phyloP scores from a whole-genome alignment of 2,113 vertebrate species.

The Oceanodroma tethys region DNA sequence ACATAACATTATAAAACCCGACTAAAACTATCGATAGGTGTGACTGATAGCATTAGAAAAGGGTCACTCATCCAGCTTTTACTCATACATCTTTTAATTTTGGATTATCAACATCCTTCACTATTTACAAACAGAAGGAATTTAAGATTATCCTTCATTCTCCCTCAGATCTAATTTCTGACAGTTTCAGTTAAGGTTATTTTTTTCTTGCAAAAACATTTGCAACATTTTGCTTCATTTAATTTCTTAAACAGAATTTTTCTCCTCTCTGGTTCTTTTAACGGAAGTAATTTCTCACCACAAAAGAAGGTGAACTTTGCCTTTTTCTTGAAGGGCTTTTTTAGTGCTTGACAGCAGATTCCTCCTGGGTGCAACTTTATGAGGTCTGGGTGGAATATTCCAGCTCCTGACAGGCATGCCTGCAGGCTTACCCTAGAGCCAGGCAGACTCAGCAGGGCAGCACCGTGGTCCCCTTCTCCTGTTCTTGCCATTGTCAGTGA shows the following conservation, averaged over 20 bases:
- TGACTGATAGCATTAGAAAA: neutral
- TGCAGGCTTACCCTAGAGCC: neutral
- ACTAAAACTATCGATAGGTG: neutral
- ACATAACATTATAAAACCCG: neutral
- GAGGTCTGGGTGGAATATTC: neutral
- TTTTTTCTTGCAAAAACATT: neutral
- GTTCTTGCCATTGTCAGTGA: neutral
- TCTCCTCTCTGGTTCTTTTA: neutral
- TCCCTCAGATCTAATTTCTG: neutral
- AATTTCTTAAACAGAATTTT: neutral
- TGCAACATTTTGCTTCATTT: neutral
- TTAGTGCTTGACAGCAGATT: neutral
- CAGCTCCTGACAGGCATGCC: accelerated
- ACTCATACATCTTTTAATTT: neutral
- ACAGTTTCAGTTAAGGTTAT: neutral
- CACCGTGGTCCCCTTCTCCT: neutral
- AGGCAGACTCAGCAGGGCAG: neutral
- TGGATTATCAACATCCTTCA: neutral
- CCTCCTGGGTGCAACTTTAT: neutral
- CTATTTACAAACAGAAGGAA: neutral
- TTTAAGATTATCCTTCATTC: neutral
- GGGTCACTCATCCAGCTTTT: neutral
- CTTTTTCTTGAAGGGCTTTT: neutral
- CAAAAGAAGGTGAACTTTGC: neutral
- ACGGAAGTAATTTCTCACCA: neutral